Evolutionary conservation across 2,797 vertebrate species (phyloP), one percentile per base, ranked within the genome.

Genomic region (Onychomys arenicola): DNA sequence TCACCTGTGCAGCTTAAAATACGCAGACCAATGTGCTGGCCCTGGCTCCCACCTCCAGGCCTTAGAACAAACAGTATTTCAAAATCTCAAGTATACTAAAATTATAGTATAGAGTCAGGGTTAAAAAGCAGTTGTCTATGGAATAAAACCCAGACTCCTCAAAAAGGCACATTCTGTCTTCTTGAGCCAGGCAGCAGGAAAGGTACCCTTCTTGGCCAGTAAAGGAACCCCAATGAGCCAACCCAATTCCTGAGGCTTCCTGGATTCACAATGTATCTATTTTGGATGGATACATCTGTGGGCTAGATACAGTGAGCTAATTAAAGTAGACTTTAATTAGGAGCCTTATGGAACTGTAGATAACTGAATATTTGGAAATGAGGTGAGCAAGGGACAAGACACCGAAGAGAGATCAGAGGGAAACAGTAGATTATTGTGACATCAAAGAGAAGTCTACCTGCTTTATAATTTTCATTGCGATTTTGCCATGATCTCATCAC

Each of bases 261-360:
- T 86, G 59, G 46, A 55, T 92, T 94, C 69, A 55, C 89, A 92
- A 67, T 67, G 27, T 69, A 96, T 29, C 61, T 73, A 49, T 77
- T 84, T 73, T 96, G 43, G 73, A 59, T 86, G 43, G 92, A 86
- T 49, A 34, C 23, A 83, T 6, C 4, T 43, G 13, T 59, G 12
- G 46, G 37, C 43, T 40, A 59, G 16, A 76, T 13, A 69, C 34
- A 67, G 73, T 19, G n/a, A n/a, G n/a, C n/a, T n/a, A n/a, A n/a
- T n/a, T n/a, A n/a, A n/a, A 84, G 55, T 34, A 81, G 34, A 76
- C 43, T 49, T 87, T 27, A 85, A 40, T 88, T 49, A 59, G 76
- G 34, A 95, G 83, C 16, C 25, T 81, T 81, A 19, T 29, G 49
- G 13, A 71, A 43, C 12, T 94, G 43, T 14, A 83, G 25, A 52